Evolutionary conservation across 2,797 vertebrate species (phyloP).

Genomic region (Pyrocephalus nanus): DNA sequence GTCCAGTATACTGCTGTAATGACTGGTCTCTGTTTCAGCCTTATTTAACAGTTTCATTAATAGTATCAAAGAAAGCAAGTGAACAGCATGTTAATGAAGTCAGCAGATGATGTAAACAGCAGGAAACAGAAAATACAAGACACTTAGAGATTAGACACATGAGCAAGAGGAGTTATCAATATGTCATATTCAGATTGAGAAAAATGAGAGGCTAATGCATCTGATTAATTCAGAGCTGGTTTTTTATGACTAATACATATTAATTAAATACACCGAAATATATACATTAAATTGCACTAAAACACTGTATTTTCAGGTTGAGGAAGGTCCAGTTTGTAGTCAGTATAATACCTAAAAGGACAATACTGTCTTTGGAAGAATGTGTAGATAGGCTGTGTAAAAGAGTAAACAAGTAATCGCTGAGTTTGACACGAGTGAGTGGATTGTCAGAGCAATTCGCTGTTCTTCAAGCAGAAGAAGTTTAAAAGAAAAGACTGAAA

Average conservation of each 20-base stretch:
- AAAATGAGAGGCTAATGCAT: background rate
- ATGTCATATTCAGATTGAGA: background rate
- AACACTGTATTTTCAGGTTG: background rate
- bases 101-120: constrained; percentile 64
- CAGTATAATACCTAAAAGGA: background rate
- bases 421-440: background rate
- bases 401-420: background rate
- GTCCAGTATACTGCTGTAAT: background rate
- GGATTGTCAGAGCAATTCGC: background rate
- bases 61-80: constrained; percentile 42
- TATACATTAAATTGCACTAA: background rate
- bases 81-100: constrained; percentile 62
- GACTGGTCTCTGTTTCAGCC: constrained; percentile 16
- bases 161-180: constrained; percentile 12
- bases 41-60: constrained; percentile 64
- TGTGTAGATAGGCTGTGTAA: background rate
- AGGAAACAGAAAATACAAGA: constrained; percentile 49
- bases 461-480: background rate
- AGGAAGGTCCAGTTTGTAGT: background rate
- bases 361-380: background rate
- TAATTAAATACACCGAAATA: background rate
- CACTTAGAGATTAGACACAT: constrained; percentile 34
- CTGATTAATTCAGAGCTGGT: background rate
- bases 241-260: background rate
- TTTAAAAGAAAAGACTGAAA: background rate